Percentiles rank a stretch among this genome's conserved stretches.
Conservation (phyloP, 2,888 invertebrate species). For the Griposia aprilina region DNA sequence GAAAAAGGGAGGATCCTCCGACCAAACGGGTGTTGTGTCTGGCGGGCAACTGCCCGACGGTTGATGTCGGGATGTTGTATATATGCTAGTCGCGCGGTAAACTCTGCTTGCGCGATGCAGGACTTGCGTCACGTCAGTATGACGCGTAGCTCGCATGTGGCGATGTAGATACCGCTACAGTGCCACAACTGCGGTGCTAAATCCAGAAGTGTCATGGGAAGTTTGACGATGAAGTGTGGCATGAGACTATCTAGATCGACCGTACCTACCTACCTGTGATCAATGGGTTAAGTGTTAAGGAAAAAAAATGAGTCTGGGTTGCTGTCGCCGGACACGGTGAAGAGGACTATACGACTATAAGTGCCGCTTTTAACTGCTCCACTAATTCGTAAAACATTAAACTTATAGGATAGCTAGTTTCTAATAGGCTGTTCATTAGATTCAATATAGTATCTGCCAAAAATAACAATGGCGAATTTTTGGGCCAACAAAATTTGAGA, state of each 20-base stretch:
- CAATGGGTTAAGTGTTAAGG: neutral
- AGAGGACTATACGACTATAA: neutral
- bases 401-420: neutral
- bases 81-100: no score
- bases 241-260: neutral
- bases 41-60: no score
- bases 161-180: no score
- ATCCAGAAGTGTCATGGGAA: neutral
- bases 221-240: neutral
- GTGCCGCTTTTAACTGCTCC: neutral
- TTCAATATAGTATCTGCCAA: neutral
- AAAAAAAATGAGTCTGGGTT: neutral
- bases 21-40: no score
- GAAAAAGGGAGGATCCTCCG: no score
- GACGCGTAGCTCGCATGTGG: no score
- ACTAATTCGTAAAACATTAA: neutral
- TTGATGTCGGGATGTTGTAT: no score
- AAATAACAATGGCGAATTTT: no score
- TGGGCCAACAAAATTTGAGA: no score
- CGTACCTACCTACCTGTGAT: neutral
- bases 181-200: neutral
- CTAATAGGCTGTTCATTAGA: neutral
- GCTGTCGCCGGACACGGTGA: neutral
- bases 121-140: no score
- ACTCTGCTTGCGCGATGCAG: no score